These are phyloP conservation scores for Campylomormyrus numenius DNA, from an alignment of 2,113 vertebrate species.

Conservation along the genomic window DNA sequence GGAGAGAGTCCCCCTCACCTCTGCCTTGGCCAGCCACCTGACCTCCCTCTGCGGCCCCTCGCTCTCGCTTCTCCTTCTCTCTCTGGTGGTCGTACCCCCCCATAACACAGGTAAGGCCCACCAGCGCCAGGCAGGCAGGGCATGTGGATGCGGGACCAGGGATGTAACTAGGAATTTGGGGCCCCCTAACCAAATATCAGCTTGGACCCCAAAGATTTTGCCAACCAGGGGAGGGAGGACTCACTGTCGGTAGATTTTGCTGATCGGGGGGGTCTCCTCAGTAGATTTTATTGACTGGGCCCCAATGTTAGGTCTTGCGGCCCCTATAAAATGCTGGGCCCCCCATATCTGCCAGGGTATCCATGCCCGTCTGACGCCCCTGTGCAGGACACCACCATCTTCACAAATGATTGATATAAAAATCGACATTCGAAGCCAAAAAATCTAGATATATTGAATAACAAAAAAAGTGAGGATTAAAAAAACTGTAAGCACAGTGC, in stretches of 20 bases:
- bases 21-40: conserved; percentile 12
- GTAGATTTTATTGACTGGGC: not conserved
- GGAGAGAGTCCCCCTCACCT: conserved; percentile 24
- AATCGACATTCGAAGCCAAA: not conserved
- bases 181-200: not conserved
- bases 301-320: not conserved
- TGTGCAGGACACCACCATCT: not conserved
- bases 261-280: not conserved
- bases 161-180: not conserved
- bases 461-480: not conserved
- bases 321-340: not conserved
- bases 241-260: not conserved
- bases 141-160: not conserved
- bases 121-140: not conserved
- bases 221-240: not conserved
- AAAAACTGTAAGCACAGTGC: not conserved
- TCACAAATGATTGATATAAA: not conserved
- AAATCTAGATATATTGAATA: not conserved
- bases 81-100: not conserved
- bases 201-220: not conserved
- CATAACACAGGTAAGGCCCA: conserved; percentile 11
- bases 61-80: conserved; percentile 22
- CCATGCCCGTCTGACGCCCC: not conserved
- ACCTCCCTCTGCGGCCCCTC: not conserved
- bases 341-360: not conserved